phyloP scores from a whole-genome alignment of 2,888 invertebrate genomes.

The Ethmia dodecea region DNA sequence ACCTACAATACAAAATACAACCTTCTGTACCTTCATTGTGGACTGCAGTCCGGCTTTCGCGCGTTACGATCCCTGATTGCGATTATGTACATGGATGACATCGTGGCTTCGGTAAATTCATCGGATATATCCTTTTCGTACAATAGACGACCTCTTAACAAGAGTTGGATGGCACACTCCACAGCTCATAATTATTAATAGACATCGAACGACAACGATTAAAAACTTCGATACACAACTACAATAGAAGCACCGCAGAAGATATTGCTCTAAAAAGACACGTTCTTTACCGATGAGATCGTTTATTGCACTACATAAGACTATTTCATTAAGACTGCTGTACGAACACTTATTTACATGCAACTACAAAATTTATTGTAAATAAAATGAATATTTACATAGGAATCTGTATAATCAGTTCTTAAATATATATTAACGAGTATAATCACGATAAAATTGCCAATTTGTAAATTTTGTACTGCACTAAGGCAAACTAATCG shows the following conservation, averaged over 20 bases:
- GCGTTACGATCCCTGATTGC: conserved; percentile 22
- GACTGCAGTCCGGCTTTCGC: conserved; percentile 22
- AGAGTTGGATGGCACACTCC: too few species aligned
- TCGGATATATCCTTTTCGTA: conserved; percentile 18
- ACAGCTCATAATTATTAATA: too few species aligned
- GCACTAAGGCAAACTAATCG: conserved; percentile 1
- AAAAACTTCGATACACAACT: conserved; percentile 16
- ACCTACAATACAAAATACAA: conserved; percentile 70
- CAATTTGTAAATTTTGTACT: conserved; percentile 13
- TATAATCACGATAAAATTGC: background rate
- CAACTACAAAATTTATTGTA: conserved; percentile 35
- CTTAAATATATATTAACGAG: background rate
- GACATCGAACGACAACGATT: conserved; percentile 20
- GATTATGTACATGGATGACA: background rate
- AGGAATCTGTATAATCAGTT: conserved; percentile 18
- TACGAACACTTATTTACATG: conserved; percentile 32
- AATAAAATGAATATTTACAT: conserved; percentile 45
- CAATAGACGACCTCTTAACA: conserved; percentile 42
- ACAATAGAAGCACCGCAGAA: conserved; percentile 33
- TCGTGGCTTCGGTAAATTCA: too few species aligned
- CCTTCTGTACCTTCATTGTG: conserved; percentile 49
- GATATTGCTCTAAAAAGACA: conserved; percentile 28
- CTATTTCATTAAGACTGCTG: background rate
- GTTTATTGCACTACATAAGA: conserved; percentile 40
- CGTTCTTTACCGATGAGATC: conserved; percentile 36